phyloP scores from a whole-genome alignment of 2,888 invertebrate genomes.

The Erebia palarica region DNA sequence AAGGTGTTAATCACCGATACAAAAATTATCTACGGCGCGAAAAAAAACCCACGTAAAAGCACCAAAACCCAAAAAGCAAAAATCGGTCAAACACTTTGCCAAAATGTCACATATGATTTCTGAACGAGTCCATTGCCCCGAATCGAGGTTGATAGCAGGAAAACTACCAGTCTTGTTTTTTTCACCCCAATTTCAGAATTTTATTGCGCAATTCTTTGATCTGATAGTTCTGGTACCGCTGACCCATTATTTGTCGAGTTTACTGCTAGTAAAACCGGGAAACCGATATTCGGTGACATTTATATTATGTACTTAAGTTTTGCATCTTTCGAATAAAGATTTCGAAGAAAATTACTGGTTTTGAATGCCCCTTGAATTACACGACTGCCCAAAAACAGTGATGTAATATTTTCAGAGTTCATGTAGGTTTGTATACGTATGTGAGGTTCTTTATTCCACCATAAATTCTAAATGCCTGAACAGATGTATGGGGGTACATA shows the following conservation, averaged over 20 bases:
- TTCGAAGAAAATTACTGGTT: slow-evolving; percentile 13
- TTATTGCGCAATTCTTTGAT: slow-evolving; percentile 36
- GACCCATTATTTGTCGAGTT: slow-evolving; percentile 29
- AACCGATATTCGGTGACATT: slow-evolving; percentile 28
- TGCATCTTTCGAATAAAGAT: background rate
- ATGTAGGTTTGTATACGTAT: too few relatives aligned
- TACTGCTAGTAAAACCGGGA: slow-evolving; percentile 29
- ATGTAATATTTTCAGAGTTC: background rate
- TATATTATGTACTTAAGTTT: slow-evolving; percentile 6
- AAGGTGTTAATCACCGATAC: too few relatives aligned
- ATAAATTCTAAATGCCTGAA: too few relatives aligned
- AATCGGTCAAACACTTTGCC: slow-evolving; percentile 32
- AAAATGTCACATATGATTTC: slow-evolving; percentile 26
- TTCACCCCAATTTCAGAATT: slow-evolving; percentile 28
- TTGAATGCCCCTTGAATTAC: background rate
- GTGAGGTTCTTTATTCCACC: too few relatives aligned
- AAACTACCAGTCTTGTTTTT: slow-evolving; percentile 31
- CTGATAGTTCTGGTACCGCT: slow-evolving; percentile 26
- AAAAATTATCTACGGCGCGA: background rate
- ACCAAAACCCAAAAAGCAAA: slow-evolving; percentile 11
- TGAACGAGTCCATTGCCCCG: slow-evolving; percentile 32
- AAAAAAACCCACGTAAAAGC: background rate
- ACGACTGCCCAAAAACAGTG: background rate
- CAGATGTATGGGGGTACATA: too few relatives aligned
- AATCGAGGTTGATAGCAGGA: slow-evolving; percentile 38